Base-by-base conservation (phyloP, 2,113 vertebrate species). In the Tupaia chinensis region DNA sequence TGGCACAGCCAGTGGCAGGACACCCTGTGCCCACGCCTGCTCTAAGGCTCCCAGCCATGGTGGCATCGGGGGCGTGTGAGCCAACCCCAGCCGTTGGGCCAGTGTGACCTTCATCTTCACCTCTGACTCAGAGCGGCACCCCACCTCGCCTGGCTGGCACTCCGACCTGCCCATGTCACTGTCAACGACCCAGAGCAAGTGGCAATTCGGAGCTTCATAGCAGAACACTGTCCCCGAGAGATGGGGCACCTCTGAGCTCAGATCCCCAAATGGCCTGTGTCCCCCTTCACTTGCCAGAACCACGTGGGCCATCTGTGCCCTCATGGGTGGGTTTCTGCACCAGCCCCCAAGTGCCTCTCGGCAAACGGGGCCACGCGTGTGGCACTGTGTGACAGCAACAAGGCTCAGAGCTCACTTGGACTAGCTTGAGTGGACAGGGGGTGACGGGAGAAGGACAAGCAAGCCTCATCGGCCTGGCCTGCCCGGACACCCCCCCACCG, bases 1-100 rank as follows among this genome's bases (percentile, higher is more conserved):
- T 1, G 6, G 70, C 22, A 73, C 53, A 27, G 23, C 44, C 44
- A 44, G n/a, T 2, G 11, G 34, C 11, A 12, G 73, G 12, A 34
- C 34, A 60, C 58, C 58, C 58, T 3, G 11, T 11, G 58, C 3
- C 44, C 3, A 60, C 58, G 15, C 58, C 58, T 16, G 20, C 16
- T 20, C 27, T 23, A 19, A 79, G 54, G 56, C 27, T 20, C 29
- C n/a, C 66, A 12, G n/a, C 0, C 44, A 44, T 20, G 82, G 17
- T 53, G 27, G 4, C 12, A 16, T 2, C n/a, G 17, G 15, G 0
- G 5, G 9, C 20, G 0, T 13, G 27, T 20, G 25, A 54, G 60
- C 17, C 87, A 61, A 15, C 27, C 76, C 34, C 44, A 44, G 1
- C 10, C 11, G 1, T 7, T 4, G 0, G 17, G 61, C 19, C 13